Evolutionary conservation across 2,113 vertebrate species (phyloP).

Genomic region (Reinhardtius hippoglossoides): DNA sequence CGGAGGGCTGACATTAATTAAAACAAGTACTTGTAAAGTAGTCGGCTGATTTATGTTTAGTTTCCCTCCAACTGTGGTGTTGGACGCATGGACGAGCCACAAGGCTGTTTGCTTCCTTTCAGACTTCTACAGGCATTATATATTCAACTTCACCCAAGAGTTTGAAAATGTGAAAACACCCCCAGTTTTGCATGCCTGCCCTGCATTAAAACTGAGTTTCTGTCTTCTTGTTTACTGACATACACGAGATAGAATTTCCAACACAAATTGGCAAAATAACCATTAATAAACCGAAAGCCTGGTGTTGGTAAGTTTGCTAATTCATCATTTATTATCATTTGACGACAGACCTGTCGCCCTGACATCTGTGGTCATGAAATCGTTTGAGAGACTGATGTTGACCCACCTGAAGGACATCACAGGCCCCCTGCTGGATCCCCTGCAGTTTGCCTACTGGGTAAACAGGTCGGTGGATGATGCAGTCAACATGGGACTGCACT

Average conservation of each 20-base stretch:
- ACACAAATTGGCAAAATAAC: background rate
- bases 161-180: conserved; percentile 28
- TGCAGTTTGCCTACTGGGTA: too few relatives aligned
- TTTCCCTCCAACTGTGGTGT: background rate
- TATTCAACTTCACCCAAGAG: conserved; percentile 20
- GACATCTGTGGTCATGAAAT: too few relatives aligned
- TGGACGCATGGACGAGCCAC: background rate
- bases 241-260: background rate
- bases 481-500: too few relatives aligned
- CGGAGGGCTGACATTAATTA: conserved; percentile 3
- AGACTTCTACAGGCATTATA: conserved; percentile 3
- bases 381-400: too few relatives aligned
- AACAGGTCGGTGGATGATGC: too few relatives aligned
- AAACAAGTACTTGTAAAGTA: background rate
- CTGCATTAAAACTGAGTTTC: conserved; percentile 11
- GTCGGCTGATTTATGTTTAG: background rate
- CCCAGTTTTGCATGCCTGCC: background rate
- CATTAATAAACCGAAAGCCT: background rate
- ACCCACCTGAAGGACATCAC: too few relatives aligned
- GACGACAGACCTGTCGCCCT: too few relatives aligned
- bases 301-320: conserved; percentile 8
- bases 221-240: background rate
- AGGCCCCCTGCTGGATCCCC: too few relatives aligned
- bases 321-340: background rate
- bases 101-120: background rate